Base-by-base conservation (phyloP, 2,888 invertebrate species). In the Pemphredon lugubris region DNA sequence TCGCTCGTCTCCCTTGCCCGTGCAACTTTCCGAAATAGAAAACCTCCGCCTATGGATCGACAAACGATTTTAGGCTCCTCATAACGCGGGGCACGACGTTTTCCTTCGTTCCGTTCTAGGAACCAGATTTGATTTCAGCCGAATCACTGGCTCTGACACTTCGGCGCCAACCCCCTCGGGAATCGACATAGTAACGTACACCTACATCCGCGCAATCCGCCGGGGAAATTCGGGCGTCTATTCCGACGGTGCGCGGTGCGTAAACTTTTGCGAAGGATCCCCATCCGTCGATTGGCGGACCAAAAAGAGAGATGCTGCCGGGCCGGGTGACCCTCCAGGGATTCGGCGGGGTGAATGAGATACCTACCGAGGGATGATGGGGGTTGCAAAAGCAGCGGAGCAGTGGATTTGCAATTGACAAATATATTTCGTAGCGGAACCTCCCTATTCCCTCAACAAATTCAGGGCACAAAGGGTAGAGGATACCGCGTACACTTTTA, bases 171-270 rank as follows among this genome's bases (percentile, higher is more conserved):
- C n/a, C 63, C 81, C 65, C 78, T 6, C 9, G 68, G 68, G 79
- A 58, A 68, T 64, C 71, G 48, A 45, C 64, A 57, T 68, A 60
- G 75, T 71, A 71, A 81, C 81, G 63, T 70, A 59, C 68, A 73
- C 70, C 75, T 73, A 72, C 67, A 66, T 59, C 53, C 75, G 65
- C 55, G 42, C 67, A 69, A 86, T 80, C 69, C 85, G 72, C 84
- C 67, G 71, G 85, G 84, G 86, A 86, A 86, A 86, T 86, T 85
- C 84, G 74, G 70, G 68, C 77, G 73, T 79, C 80, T 74, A 75
- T 72, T 71, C 78, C 73, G 60, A 67, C 79, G 67, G 75, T 64
- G 73, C 76, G 71, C 75, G 73, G 71, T 75, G 75, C 80, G 77
- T 83, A 81, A 86, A 86, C 82, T 86, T 82, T 83, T 80, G 75